phyloP scores from a whole-genome alignment of 1,140 invertebrate genomes.

The Drosophila ercepeae region DNA sequence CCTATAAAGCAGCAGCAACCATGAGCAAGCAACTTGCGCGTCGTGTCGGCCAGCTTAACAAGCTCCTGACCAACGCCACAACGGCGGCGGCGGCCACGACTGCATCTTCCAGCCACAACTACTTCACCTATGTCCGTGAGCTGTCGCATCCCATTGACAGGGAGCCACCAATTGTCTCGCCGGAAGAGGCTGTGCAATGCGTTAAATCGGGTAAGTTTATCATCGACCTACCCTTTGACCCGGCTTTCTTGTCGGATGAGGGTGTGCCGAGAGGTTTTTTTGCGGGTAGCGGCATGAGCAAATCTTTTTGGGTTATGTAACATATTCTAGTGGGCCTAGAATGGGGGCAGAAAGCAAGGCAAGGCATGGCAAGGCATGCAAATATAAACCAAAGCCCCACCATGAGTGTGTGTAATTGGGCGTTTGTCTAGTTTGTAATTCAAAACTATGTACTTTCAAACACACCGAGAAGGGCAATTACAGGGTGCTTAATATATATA shows the following conservation, averaged over 20 bases:
- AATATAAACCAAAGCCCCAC: constrained; percentile 34
- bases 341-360: constrained; percentile 37
- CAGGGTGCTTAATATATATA: constrained; percentile 35
- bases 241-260: too few relatives aligned
- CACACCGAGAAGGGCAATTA: constrained; percentile 18
- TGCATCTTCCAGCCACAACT: constrained; percentile 75
- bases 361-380: constrained; percentile 33
- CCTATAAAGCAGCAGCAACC: constrained; percentile 9
- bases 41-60: constrained; percentile 42
- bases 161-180: constrained; percentile 84
- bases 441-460: constrained; percentile 42
- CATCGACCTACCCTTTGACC: background rate
- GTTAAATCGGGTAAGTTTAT: constrained; percentile 85
- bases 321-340: constrained; percentile 26
- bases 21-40: constrained; percentile 65
- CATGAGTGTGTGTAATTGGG: constrained; percentile 9
- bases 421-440: constrained; percentile 17
- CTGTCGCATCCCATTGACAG: constrained; percentile 85
- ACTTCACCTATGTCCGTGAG: constrained; percentile 85
- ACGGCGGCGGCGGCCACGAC: constrained; percentile 23
- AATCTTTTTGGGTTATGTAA: constrained; percentile 65
- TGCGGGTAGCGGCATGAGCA: constrained; percentile 9
- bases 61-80: constrained; percentile 32
- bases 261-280: background rate
- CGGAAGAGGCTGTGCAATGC: constrained; percentile 85